Base-by-base conservation (phyloP, 2,888 invertebrate species). In the Chromoteleia sp. region DNA sequence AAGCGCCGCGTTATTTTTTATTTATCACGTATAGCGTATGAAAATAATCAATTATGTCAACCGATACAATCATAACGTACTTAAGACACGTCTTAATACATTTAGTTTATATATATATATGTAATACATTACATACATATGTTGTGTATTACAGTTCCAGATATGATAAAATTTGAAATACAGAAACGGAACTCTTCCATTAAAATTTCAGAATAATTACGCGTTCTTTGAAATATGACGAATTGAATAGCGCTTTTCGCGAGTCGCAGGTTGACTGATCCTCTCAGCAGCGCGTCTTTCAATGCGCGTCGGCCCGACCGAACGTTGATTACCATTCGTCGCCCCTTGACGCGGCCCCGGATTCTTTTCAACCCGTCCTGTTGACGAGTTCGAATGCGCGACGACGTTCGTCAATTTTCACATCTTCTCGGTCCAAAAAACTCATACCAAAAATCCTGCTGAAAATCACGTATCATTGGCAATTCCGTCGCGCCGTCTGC, bases 211-310 rank as follows among this genome's bases (percentile, higher is more conserved):
- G 19, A 19, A 45, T 45, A 45, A n/a, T 33, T 54, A 43, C 19
- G 15, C 21, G 48, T 30, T 36, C 39, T 15, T 7, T 29, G 25
- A 73, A 65, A 58, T 56, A 67, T 75, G 58, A 71, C 30, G 65
- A 43, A 65, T 54, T 56, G 65, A 41, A 61, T 58, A 15, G 21
- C 45, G 70, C 61, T 68, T 61, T 63, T 61, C 63, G 79, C 68
- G 58, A 29, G 63, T 50, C 70, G 59, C 56, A 76, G 81, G 74
- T 74, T 88, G 89, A 88, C 88, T 88, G 88, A 88, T 88, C 87
- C 88, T 87, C 87, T 89, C 89, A 88, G 86, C 89, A 84, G 85
- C 86, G 84, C 86, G 86, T 89, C 89, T 88, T 88, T 87, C 88
- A 88, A 84, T 87, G 83, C 84, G 78, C 82, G 78, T 65, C 54